phyloP scores from a whole-genome alignment of 2,797 vertebrate genomes.

The Loriculus beryllinus region DNA sequence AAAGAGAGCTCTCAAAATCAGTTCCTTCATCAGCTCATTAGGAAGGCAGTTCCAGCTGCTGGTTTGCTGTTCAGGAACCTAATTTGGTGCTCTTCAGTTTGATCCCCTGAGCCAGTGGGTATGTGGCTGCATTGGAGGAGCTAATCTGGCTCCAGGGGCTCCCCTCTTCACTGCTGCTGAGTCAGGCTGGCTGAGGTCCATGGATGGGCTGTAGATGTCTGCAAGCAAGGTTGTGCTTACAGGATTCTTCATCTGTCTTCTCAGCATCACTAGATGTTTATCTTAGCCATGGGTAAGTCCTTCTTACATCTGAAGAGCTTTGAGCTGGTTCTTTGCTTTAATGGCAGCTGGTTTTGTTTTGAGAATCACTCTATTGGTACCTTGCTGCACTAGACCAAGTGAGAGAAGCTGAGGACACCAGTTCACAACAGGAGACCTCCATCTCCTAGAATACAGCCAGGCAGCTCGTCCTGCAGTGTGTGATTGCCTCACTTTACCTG shows the following conservation, averaged over 20 bases:
- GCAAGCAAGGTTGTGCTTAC: background rate
- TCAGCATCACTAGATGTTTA: background rate
- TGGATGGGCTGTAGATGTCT: background rate
- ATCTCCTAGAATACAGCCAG: background rate
- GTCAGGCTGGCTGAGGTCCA: background rate
- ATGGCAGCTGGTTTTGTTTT: background rate
- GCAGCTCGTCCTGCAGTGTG: accelerated
- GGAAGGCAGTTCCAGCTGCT: background rate
- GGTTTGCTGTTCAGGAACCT: background rate
- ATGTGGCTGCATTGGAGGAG: background rate
- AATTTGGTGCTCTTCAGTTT: background rate
- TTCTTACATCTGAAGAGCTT: background rate
- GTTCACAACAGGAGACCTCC: background rate
- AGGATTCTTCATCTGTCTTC: background rate
- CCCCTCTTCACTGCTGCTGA: background rate
- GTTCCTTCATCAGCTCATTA: background rate
- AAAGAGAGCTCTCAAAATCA: background rate
- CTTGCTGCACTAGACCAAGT: background rate
- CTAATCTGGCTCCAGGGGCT: background rate
- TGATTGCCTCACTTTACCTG: background rate
- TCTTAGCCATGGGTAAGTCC: background rate
- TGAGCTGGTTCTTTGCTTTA: background rate
- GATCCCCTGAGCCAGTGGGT: background rate
- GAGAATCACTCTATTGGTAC: background rate
- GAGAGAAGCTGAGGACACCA: background rate